Conservation (phyloP, 2,113 vertebrate genomes). For the Helogale parvula region DNA sequence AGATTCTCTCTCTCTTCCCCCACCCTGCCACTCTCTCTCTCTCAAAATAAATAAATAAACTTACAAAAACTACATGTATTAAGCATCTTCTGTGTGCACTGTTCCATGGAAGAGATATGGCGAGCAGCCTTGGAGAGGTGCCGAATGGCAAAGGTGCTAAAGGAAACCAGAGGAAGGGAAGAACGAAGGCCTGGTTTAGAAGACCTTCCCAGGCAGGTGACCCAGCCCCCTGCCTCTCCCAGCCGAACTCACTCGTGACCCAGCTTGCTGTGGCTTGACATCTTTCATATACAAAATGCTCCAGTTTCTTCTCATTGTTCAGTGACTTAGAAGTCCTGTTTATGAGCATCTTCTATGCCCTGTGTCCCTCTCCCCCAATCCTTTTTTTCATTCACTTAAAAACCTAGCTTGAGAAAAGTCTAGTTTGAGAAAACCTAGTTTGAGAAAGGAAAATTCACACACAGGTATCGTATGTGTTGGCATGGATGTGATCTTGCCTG, state of each 20-base stretch:
- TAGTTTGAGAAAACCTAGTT: too few species aligned
- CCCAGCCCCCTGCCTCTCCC: not conserved
- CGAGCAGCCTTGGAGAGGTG: not conserved
- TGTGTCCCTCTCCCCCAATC: not conserved
- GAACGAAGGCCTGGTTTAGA: not conserved
- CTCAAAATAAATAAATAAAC: too few species aligned
- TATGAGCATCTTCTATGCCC: not conserved
- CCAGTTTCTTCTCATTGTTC: not conserved
- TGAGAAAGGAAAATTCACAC: not conserved
- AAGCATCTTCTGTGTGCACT: not conserved
- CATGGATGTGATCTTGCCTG: not conserved
- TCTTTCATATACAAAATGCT: not conserved
- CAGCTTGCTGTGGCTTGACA: not conserved
- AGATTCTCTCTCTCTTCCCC: too few species aligned
- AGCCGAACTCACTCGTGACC: not conserved
- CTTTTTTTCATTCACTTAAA: not conserved
- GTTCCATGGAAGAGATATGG: not conserved
- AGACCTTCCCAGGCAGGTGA: not conserved
- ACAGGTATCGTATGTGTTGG: not conserved
- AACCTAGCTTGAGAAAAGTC: not conserved
- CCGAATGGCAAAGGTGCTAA: not conserved
- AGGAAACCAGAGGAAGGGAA: too few species aligned
- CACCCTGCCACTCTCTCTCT: too few species aligned
- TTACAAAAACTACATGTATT: not conserved
- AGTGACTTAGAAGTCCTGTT: not conserved